phyloP scores from a whole-genome alignment of 1,140 invertebrate genomes.

The Paracyclopina nana region DNA sequence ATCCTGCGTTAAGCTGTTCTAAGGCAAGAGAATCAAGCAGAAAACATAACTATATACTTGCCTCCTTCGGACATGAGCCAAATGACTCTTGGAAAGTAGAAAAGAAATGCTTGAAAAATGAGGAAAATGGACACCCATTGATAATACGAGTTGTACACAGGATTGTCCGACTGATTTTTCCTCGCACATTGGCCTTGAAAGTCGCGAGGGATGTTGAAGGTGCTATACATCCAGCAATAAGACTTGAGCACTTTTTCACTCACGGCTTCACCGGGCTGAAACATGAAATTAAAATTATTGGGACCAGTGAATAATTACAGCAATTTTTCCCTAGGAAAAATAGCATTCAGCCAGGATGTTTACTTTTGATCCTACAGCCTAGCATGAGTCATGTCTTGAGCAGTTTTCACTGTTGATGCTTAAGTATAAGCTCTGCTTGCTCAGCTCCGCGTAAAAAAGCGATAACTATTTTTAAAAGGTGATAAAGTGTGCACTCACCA shows the following conservation, averaged over 20 bases:
- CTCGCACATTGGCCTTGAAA: constrained; percentile 19
- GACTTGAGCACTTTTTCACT: constrained; percentile 8
- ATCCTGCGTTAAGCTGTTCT: background rate
- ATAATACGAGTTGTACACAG: constrained; percentile 21
- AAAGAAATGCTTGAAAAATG: constrained; percentile 43
- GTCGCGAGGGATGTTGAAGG: constrained; percentile 1
- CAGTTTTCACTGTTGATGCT: no score
- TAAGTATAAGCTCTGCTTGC: no score
- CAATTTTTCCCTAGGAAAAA: no score
- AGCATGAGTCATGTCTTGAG: no score
- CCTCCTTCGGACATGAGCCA: constrained; percentile 79
- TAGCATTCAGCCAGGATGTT: no score
- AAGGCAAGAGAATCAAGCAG: background rate
- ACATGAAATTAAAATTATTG: no score
- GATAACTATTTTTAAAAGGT: no score
- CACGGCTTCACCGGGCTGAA: background rate
- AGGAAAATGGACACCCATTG: constrained; percentile 26
- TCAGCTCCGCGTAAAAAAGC: no score
- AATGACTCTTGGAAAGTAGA: constrained; percentile 72
- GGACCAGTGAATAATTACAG: no score
- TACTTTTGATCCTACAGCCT: no score
- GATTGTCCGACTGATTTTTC: constrained; percentile 1
- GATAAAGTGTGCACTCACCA: constrained; percentile 7
- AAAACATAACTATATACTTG: constrained; percentile 26
- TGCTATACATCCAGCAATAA: constrained; percentile 14